Percentiles rank a stretch among this genome's conserved stretches.
Conservation (phyloP, 2,888 invertebrate genomes). For the Dicranocentrus wangi region DNA sequence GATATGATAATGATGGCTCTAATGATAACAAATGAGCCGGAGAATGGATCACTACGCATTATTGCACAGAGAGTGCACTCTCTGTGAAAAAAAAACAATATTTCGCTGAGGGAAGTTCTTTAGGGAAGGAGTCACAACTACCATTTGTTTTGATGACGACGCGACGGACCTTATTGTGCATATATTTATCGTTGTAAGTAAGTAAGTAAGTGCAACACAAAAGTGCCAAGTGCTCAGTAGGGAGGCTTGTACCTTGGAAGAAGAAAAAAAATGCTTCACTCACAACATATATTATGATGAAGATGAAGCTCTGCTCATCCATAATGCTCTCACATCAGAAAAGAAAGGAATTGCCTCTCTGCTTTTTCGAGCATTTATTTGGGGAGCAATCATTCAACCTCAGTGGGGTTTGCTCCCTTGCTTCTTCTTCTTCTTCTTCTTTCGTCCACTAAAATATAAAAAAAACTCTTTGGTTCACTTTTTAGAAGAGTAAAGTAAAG, state of each 20-base stretch:
- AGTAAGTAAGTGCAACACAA: background rate
- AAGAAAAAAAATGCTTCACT: too few relatives aligned
- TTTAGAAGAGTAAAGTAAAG: too few relatives aligned
- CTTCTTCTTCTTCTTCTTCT: too few relatives aligned
- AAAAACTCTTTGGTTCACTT: background rate
- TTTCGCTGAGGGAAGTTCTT: too few relatives aligned
- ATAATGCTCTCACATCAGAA: too few relatives aligned
- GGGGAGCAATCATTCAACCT: too few relatives aligned
- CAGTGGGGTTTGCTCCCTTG: too few relatives aligned
- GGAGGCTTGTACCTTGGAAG: too few relatives aligned
- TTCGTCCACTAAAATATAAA: background rate
- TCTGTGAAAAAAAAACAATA: background rate
- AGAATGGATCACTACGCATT: slow-evolving; percentile 6
- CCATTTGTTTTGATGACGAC: slow-evolving; percentile 14
- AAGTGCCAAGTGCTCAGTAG: slow-evolving; percentile 5
- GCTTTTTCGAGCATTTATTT: too few relatives aligned
- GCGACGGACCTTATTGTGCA: slow-evolving; percentile 1
- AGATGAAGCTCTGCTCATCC: too few relatives aligned
- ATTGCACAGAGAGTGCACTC: background rate
- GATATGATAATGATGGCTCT: slow-evolving; percentile 12
- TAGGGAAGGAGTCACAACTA: background rate
- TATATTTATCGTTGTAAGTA: background rate
- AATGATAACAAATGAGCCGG: slow-evolving; percentile 53
- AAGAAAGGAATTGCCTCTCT: too few relatives aligned
- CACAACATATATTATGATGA: too few relatives aligned